Evolutionary conservation across 2,888 invertebrate genomes (phyloP).

Genomic region (Nowickia ferox): DNA sequence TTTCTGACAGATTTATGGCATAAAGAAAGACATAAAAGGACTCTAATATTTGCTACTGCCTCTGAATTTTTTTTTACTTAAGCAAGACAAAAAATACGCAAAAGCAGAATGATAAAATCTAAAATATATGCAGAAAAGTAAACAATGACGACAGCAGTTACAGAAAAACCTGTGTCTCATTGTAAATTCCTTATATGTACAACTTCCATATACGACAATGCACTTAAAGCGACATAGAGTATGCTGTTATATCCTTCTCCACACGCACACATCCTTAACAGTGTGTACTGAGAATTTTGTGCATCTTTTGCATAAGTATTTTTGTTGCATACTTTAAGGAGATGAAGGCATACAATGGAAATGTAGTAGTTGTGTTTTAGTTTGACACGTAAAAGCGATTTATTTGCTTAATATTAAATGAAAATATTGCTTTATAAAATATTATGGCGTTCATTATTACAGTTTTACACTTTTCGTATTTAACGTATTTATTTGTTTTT

Average conservation of each 20-base stretch:
- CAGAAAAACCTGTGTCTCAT: conserved; percentile 44
- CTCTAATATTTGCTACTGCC: conserved; percentile 34
- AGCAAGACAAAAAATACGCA: conserved; percentile 6
- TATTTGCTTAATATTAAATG: conserved; percentile 75
- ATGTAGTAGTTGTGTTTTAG: conserved; percentile 33
- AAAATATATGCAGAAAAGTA: conserved; percentile 55
- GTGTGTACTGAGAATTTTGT: conserved; percentile 38
- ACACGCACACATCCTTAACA: conserved; percentile 3
- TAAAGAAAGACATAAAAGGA: conserved; percentile 46
- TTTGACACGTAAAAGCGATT: conserved; percentile 69
- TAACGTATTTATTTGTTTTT: conserved; percentile 9
- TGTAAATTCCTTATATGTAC: conserved; percentile 44
- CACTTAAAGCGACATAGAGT: conserved; percentile 24
- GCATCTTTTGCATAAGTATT: conserved; percentile 67
- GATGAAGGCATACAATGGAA: background rate
- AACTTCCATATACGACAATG: conserved; percentile 36
- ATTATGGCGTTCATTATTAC: conserved; percentile 30
- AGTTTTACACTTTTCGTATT: conserved; percentile 5
- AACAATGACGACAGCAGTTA: conserved; percentile 59
- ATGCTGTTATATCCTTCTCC: conserved; percentile 46
- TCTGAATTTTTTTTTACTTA: conserved; percentile 19
- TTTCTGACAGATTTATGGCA: conserved; percentile 62
- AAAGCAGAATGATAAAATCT: conserved; percentile 39
- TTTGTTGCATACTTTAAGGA: conserved; percentile 42
- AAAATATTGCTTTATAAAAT: conserved; percentile 65